Percentiles rank a stretch among this genome's conserved stretches.
Evolutionary conservation across 2,888 invertebrate genomes (phyloP).

Genomic region (Hypercompe scribonia): DNA sequence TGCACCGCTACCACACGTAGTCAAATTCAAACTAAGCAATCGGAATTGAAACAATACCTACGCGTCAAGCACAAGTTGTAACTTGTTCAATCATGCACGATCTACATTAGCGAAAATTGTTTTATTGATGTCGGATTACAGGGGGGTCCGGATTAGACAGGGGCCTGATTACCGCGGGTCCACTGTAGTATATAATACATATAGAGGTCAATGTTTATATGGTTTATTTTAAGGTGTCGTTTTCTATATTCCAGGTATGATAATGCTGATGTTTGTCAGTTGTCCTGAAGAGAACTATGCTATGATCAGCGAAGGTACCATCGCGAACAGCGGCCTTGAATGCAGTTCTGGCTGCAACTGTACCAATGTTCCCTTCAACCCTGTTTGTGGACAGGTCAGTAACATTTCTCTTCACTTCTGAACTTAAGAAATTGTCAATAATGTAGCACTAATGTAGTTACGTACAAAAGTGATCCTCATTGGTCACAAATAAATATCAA

Average conservation of each 20-base stretch:
- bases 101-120: too few species aligned
- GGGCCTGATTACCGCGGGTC: too few species aligned
- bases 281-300: slow-evolving; percentile 95
- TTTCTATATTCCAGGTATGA: slow-evolving; percentile 88
- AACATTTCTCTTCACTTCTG: background rate
- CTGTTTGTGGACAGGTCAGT: slow-evolving; percentile 91
- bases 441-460: background rate
- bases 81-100: too few species aligned
- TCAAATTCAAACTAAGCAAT: too few species aligned
- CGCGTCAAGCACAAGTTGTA: too few species aligned
- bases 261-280: slow-evolving; percentile 94
- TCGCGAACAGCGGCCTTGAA: slow-evolving; percentile 52
- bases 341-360: slow-evolving; percentile 92
- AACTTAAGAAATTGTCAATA: background rate
- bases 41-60: too few species aligned
- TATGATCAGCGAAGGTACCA: slow-evolving; percentile 81
- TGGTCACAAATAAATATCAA: background rate
- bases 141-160: too few species aligned
- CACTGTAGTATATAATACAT: too few species aligned
- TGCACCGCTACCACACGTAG: too few species aligned
- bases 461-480: background rate
- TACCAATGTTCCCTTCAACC: slow-evolving; percentile 91
- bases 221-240: background rate
- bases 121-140: too few species aligned
- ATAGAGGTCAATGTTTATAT: background rate